A percentile compares a stretch with the other conserved stretches of the same genome.
Conservation (phyloP, 1,140 invertebrate genomes). For the Drosophila sp. region DNA sequence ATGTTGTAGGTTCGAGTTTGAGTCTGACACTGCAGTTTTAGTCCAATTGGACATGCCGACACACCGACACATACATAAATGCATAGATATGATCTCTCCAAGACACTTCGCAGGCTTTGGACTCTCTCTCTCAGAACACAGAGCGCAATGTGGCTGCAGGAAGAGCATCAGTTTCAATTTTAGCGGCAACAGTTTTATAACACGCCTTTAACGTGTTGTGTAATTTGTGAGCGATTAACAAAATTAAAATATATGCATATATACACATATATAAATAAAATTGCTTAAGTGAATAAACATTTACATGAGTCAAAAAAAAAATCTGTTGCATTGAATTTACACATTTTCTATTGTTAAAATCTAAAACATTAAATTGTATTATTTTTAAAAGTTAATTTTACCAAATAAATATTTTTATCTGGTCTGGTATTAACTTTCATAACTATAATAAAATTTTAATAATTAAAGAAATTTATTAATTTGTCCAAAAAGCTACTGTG, state of each 20-base stretch:
- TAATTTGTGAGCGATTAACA: constrained; percentile 64
- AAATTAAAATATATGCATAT: constrained; percentile 68
- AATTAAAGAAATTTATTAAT: too few species aligned
- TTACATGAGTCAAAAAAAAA: too few species aligned
- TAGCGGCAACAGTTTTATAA: constrained; percentile 29
- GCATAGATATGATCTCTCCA: constrained; percentile 10
- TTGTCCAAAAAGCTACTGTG: neutral
- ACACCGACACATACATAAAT: neutral
- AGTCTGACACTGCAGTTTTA: constrained; percentile 21
- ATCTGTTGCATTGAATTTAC: too few species aligned
- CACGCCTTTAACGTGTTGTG: constrained; percentile 11
- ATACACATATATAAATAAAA: too few species aligned
- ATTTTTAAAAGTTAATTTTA: too few species aligned
- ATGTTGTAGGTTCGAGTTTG: constrained; percentile 4
- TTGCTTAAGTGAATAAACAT: too few species aligned
- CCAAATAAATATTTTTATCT: constrained; percentile 44
- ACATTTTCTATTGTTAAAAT: too few species aligned
- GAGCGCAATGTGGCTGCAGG: constrained; percentile 20
- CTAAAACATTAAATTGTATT: too few species aligned
- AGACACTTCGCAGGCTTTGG: constrained; percentile 16
- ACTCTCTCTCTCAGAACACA: constrained; percentile 14
- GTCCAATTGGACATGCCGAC: constrained; percentile 9
- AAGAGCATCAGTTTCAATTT: constrained; percentile 49
- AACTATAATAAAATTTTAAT: too few species aligned
- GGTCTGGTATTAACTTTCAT: too few species aligned